Evolutionary conservation across 2,888 invertebrate species (phyloP).

Genomic region (Cepaea hortensis): DNA sequence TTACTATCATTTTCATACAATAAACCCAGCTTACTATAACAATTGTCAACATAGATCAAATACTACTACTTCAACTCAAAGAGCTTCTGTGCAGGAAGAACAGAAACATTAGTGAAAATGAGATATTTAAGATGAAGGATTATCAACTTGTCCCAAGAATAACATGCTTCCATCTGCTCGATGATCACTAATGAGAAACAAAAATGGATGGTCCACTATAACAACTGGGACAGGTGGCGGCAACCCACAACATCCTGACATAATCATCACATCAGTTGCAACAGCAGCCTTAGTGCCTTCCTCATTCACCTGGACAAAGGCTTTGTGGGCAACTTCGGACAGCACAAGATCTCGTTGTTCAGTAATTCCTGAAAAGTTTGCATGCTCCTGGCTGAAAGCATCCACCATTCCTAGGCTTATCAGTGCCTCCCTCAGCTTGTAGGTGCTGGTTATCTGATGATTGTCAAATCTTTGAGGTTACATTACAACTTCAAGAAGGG

Average conservation of each 20-base stretch:
- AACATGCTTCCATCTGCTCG: constrained; percentile 30
- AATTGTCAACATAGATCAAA: too few relatives aligned
- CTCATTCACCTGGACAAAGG: constrained; percentile 74
- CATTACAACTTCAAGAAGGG: too few relatives aligned
- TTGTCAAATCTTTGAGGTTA: too few relatives aligned
- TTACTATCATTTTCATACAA: too few relatives aligned
- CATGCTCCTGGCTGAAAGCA: constrained; percentile 61
- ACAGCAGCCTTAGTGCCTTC: constrained; percentile 74
- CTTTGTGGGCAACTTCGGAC: constrained; percentile 71
- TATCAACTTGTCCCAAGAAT: constrained; percentile 25
- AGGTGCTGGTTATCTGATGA: constrained; percentile 56
- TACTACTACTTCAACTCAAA: background rate
- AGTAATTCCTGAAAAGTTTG: constrained; percentile 70
- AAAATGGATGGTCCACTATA: constrained; percentile 69
- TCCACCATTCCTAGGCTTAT: constrained; percentile 64
- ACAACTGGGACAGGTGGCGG: constrained; percentile 35
- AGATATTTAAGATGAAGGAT: constrained; percentile 20
- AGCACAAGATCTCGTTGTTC: constrained; percentile 61
- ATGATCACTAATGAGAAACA: constrained; percentile 67
- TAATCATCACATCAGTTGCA: constrained; percentile 61
- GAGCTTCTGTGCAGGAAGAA: background rate
- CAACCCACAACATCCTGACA: background rate
- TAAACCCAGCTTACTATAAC: too few relatives aligned
- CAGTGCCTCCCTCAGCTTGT: constrained; percentile 57
- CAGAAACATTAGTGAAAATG: background rate